Percentiles rank a stretch among this genome's conserved stretches.
phyloP scores from a whole-genome alignment of 2,888 invertebrate species.

The Tenthredo notha region DNA sequence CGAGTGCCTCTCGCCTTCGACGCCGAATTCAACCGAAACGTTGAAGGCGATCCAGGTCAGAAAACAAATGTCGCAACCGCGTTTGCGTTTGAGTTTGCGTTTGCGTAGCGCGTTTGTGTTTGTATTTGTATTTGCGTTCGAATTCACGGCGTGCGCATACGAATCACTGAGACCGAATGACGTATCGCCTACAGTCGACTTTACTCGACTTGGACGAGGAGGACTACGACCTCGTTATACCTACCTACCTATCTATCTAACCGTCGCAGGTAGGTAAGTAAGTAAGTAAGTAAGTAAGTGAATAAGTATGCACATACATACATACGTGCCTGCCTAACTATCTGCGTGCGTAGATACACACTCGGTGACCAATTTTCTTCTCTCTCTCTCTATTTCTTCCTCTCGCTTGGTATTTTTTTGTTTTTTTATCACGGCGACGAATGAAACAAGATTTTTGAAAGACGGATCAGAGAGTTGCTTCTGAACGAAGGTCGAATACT shows the following conservation, averaged over 20 bases:
- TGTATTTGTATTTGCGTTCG: not conserved
- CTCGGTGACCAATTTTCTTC: not conserved
- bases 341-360: not conserved
- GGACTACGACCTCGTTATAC: slow-evolving; percentile 33
- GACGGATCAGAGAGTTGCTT: too few relatives aligned
- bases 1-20: slow-evolving; percentile 1
- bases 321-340: not conserved
- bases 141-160: slow-evolving; percentile 1
- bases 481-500: too few relatives aligned
- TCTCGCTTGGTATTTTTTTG: too few relatives aligned
- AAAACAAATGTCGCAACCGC: slow-evolving; percentile 73
- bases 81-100: not conserved
- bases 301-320: not conserved
- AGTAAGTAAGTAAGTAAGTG: not conserved
- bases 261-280: slow-evolving; percentile 1
- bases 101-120: not conserved
- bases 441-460: not conserved
- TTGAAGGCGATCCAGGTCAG: slow-evolving; percentile 70
- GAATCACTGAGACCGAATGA: slow-evolving; percentile 16
- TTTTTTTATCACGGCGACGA: not conserved
- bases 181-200: slow-evolving; percentile 5
- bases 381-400: not conserved
- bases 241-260: not conserved
- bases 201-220: not conserved
- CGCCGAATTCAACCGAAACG: slow-evolving; percentile 24